Conservation (phyloP, 2,797 vertebrate species). For the Oceanodroma leucorhoa region DNA sequence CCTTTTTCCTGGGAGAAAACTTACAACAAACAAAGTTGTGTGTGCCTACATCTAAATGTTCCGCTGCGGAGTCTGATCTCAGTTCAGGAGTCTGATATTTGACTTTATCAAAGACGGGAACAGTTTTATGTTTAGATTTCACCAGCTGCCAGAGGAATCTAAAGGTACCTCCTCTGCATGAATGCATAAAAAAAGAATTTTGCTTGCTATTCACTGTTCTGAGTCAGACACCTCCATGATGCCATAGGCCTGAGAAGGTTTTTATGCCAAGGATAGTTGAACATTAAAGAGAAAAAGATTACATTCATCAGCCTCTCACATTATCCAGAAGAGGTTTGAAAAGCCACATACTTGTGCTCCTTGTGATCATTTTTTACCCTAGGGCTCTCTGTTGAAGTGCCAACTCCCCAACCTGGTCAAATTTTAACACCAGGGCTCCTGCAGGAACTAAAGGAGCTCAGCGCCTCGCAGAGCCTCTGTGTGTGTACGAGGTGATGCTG, state of each 20-base stretch:
- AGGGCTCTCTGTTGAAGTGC: not conserved
- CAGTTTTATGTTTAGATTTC: slow-evolving; percentile 49
- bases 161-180: slow-evolving; percentile 13
- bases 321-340: slow-evolving; percentile 24
- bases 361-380: slow-evolving; percentile 10
- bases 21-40: slow-evolving; percentile 11
- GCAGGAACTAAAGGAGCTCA: not conserved
- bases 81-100: slow-evolving; percentile 18
- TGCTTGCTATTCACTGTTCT: slow-evolving; percentile 15
- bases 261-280: slow-evolving; percentile 10
- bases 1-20: slow-evolving; percentile 38
- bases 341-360: not conserved
- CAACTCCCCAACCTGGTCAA: not conserved
- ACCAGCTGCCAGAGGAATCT: not conserved
- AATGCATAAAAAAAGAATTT: slow-evolving; percentile 14
- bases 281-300: slow-evolving; percentile 24
- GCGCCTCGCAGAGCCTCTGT: not conserved
- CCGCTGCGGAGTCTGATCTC: not conserved
- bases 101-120: slow-evolving; percentile 8
- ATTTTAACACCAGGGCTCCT: not conserved
- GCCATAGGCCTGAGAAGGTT: not conserved
- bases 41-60: not conserved
- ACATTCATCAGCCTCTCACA: slow-evolving; percentile 23
- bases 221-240: not conserved
- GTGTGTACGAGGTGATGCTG: not conserved